Conservation (phyloP, 1,140 invertebrate genomes). For the Panagrolaimus sp. region DNA sequence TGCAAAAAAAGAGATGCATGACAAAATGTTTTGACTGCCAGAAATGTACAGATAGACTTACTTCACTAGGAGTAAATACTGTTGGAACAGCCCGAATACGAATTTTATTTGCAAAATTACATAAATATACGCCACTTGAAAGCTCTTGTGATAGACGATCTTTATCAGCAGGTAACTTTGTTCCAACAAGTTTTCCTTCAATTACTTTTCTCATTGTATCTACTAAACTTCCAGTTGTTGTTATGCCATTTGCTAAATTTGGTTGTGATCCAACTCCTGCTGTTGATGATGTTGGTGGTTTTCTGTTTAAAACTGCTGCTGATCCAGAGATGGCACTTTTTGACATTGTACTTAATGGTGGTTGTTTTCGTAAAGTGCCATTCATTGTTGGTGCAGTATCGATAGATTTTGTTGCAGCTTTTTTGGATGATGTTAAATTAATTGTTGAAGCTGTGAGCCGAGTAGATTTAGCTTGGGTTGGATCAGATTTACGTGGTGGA, state of each 20-base stretch:
- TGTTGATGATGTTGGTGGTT: not conserved
- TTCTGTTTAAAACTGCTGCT: not conserved
- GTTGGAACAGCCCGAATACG: not conserved
- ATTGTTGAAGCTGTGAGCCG: not conserved
- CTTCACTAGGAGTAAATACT: not conserved
- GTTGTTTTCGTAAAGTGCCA: not conserved
- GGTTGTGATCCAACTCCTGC: not conserved
- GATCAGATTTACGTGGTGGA: not conserved
- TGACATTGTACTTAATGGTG: not conserved
- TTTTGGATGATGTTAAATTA: not conserved
- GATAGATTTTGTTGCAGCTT: constrained; percentile 11
- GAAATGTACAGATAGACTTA: not conserved
- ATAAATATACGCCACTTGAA: constrained; percentile 3
- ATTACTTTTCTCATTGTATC: constrained; percentile 5
- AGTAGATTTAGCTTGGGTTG: not conserved
- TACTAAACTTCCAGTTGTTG: not conserved
- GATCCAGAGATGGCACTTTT: not conserved
- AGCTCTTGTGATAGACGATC: constrained; percentile 1
- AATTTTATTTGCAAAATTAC: constrained; percentile 10
- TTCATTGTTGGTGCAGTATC: not conserved
- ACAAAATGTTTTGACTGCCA: too few relatives aligned
- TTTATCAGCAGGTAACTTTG: not conserved
- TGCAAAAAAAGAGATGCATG: too few relatives aligned
- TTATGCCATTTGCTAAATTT: not conserved
- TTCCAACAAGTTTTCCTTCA: not conserved